Evolutionary conservation across 2,113 vertebrate genomes (phyloP), one percentile per base, ranked within the genome.

Genomic region (Arothron firmamentum): DNA sequence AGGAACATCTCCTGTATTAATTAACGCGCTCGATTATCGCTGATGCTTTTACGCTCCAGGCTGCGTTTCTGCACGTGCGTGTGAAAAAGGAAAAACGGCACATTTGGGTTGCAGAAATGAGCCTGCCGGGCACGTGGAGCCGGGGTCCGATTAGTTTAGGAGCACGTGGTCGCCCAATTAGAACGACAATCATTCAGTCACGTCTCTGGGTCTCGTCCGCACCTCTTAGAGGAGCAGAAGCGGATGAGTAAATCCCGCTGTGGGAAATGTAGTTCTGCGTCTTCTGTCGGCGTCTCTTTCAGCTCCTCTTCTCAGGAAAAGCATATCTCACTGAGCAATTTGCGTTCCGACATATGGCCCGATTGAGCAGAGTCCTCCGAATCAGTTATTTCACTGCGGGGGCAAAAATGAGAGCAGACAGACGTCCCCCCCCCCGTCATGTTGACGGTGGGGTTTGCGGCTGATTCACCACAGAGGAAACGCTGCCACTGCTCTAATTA

Each of bases 401-500:
- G 51, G 50, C 14, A 31, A 28, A 47, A 71, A 66, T 62, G 58
- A 59, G 52, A 65, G 52, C 46, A 72, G 78, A 77, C 70, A 21
- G 51, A 9, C 2, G 28, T n/a, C 65, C 73, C 48, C 46, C 54
- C 72, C 43, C 59, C 72, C 52, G 45, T 67, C 56, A 62, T 52
- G 42, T 71, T 52, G n/a, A 54, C 74, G 47, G 62, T 53, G 45
- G 70, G 75, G 76, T 59, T 61, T 20, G 51, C 67, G 45, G 71
- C 75, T 75, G 80, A 76, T 70, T 78, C 77, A 72, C 72, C 62
- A 56, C 62, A 11, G 72, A 66, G 61, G 64, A 77, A 72, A 31
- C 10, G 60, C 62, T 65, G 74, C 70, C 65, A 69, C 59, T 60
- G 63, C 65, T 75, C 74, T 75, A 80, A 85, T 87, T 82, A 80